Percentiles rank a stretch among this genome's conserved stretches.
These are phyloP conservation scores for Plagiodera versicolora DNA, from an alignment of 2,888 invertebrate genomes.

Conservation along the genomic window DNA sequence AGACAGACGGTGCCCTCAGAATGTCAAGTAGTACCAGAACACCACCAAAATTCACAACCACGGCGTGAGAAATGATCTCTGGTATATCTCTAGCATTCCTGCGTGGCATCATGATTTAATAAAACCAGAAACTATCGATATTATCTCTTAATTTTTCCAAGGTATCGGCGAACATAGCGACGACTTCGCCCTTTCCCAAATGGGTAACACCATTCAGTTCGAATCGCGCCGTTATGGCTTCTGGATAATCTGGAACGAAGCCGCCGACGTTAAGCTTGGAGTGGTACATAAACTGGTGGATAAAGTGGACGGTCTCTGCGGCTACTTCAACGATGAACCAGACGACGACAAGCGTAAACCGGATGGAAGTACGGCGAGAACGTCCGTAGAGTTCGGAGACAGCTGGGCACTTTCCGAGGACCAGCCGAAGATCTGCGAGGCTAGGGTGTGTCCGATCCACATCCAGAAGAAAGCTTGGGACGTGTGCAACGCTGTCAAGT, in stretches of 20 bases:
- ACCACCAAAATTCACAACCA: too few species aligned
- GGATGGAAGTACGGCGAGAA: conserved; percentile 63
- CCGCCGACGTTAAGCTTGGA: conserved; percentile 67
- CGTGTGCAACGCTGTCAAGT: conserved; percentile 65
- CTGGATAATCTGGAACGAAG: conserved; percentile 70
- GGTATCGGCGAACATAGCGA: conserved; percentile 64
- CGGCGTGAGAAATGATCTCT: too few species aligned
- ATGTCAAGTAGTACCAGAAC: too few species aligned
- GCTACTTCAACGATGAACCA: conserved; percentile 68
- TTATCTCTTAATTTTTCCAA: neutral
- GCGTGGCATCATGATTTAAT: too few species aligned
- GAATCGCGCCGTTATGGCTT: conserved; percentile 72
- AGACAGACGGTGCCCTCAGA: too few species aligned
- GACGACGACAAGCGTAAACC: conserved; percentile 73
- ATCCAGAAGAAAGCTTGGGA: conserved; percentile 67
- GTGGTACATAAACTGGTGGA: conserved; percentile 65
- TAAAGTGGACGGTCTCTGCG: conserved; percentile 76
- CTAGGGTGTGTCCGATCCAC: conserved; percentile 63
- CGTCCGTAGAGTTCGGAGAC: conserved; percentile 73
- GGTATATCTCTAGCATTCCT: too few species aligned
- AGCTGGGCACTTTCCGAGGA: conserved; percentile 69
- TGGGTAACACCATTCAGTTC: conserved; percentile 71
- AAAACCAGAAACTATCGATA: too few species aligned
- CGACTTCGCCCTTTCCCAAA: conserved; percentile 67
- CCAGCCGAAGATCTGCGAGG: conserved; percentile 59